A percentile compares a stretch with the other conserved stretches of the same genome.
Evolutionary conservation across 1,140 invertebrate genomes (phyloP).

Genomic region (Maconellicoccus hirsutus): DNA sequence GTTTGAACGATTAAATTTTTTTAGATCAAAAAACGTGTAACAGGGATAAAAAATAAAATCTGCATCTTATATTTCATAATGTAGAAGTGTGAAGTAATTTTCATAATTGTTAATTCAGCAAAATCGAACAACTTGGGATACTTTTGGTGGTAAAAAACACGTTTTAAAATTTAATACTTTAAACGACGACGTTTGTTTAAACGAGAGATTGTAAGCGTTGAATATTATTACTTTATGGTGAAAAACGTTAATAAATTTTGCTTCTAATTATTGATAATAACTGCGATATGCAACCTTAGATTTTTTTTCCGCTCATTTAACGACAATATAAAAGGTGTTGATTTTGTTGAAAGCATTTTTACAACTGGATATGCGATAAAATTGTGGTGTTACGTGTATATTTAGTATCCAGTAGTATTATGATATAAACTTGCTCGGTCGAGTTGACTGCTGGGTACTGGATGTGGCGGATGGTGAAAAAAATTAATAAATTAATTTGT

Average conservation of each 20-base stretch:
- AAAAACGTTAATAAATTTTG: background rate
- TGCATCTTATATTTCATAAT: no score
- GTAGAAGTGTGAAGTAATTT: no score
- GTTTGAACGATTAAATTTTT: no score
- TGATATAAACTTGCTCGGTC: background rate
- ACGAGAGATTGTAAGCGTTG: background rate
- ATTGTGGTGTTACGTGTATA: background rate
- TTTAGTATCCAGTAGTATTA: background rate
- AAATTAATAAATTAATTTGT: conserved; percentile 7
- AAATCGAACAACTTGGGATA: no score
- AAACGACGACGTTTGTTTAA: background rate
- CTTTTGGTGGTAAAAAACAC: no score
- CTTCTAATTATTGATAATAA: background rate
- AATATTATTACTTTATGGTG: background rate
- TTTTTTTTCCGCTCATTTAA: background rate
- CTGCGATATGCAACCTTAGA: background rate
- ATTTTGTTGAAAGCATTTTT: background rate
- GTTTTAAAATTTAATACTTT: background rate
- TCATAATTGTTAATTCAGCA: no score
- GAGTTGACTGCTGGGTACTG: background rate
- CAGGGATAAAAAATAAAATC: no score
- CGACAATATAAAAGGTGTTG: background rate
- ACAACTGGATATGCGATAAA: background rate
- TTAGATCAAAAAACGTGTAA: no score
- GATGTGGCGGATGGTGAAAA: background rate